Evolutionary conservation across 2,797 vertebrate species (phyloP).

Genomic region (Sebastolobus alascanus): DNA sequence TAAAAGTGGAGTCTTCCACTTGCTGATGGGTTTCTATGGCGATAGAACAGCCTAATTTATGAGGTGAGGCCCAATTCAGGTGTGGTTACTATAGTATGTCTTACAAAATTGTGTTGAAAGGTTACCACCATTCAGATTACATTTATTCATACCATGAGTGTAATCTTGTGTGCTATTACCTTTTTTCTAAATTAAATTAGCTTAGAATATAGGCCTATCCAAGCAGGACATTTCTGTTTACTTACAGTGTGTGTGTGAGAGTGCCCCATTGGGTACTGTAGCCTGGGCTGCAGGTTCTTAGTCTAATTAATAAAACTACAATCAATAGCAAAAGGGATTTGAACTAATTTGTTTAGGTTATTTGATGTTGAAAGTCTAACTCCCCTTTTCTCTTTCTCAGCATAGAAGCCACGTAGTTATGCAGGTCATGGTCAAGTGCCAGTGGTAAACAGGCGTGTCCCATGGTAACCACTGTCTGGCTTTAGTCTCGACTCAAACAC

Average conservation of each 20-base stretch:
- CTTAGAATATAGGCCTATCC: too few species aligned
- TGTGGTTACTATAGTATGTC: not conserved
- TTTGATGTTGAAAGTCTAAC: not conserved
- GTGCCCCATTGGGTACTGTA: not conserved
- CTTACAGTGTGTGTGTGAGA: not conserved
- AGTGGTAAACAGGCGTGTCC: constrained; percentile 49
- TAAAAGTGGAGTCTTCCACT: constrained; percentile 25
- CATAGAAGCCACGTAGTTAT: constrained; percentile 24
- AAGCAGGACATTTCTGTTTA: not conserved
- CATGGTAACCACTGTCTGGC: constrained; percentile 71
- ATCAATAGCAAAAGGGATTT: not conserved
- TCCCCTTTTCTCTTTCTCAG: not conserved
- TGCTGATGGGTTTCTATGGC: not conserved
- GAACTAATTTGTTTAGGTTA: not conserved
- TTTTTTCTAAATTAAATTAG: too few species aligned
- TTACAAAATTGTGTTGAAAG: not conserved
- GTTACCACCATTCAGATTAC: not conserved
- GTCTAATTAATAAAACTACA: not conserved
- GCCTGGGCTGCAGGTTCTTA: not conserved
- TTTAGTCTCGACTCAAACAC: constrained; percentile 33
- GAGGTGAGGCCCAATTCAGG: not conserved
- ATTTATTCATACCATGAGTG: not conserved
- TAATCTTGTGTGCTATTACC: not conserved
- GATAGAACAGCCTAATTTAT: not conserved
- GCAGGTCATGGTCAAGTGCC: constrained; percentile 4